Evolutionary conservation across 2,797 vertebrate species (phyloP).

Genomic region (Zenarchopterus dispar): DNA sequence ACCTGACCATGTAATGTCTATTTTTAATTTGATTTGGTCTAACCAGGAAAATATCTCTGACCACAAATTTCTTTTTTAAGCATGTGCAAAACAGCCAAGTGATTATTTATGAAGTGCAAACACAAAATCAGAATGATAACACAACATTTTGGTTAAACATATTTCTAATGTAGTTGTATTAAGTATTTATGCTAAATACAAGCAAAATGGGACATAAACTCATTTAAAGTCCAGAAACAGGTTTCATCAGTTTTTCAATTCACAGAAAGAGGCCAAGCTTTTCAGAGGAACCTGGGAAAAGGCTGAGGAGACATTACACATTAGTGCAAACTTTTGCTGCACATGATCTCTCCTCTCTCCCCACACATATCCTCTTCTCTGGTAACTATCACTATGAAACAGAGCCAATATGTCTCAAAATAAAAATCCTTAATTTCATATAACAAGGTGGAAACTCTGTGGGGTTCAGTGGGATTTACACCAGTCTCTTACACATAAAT

Average conservation of each 20-base stretch:
- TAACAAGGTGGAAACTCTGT: not conserved
- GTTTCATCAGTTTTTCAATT: not conserved
- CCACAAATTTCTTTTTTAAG: too few relatives aligned
- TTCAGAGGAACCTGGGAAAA: not conserved
- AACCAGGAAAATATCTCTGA: too few relatives aligned
- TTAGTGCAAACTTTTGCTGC: not conserved
- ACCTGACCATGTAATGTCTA: too few relatives aligned
- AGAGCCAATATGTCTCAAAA: not conserved
- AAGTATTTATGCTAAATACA: too few relatives aligned
- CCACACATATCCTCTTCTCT: not conserved
- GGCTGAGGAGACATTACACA: not conserved
- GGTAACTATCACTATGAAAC: not conserved
- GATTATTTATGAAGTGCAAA: too few relatives aligned
- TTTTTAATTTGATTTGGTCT: too few relatives aligned
- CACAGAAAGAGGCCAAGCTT: not conserved
- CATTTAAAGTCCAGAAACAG: too few relatives aligned
- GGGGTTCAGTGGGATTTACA: conserved; percentile 9
- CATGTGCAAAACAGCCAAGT: too few relatives aligned
- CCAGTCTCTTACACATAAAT: not conserved
- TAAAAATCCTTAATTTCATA: conserved; percentile 4
- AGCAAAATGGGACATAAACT: not conserved
- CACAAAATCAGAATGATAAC: too few relatives aligned
- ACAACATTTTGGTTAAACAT: not conserved
- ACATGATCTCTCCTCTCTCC: not conserved
- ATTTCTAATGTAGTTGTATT: too few relatives aligned